Percentiles rank a stretch among this genome's conserved stretches.
Evolutionary conservation across 1,140 invertebrate species (phyloP).

Genomic region (Callitettix versicolor): DNA sequence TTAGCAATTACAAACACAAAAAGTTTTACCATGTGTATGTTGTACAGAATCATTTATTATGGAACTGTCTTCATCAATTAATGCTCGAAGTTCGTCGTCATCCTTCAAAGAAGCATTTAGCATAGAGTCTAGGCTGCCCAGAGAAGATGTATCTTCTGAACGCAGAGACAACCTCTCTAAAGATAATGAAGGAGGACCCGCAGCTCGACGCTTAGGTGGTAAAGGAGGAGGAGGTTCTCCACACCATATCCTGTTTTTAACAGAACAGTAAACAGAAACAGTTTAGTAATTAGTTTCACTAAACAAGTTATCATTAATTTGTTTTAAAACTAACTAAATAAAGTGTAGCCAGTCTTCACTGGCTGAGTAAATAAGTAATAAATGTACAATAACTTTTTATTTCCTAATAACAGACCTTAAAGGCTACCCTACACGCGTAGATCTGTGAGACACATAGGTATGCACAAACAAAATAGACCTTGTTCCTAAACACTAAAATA

Average conservation of each 20-base stretch:
- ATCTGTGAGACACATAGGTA: no score
- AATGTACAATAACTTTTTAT: no score
- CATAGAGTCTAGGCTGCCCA: conserved; percentile 73
- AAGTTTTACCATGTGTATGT: conserved; percentile 17
- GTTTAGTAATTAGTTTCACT: conserved; percentile 12
- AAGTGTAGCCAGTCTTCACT: no score
- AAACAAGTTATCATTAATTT: not conserved
- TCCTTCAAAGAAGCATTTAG: conserved; percentile 71
- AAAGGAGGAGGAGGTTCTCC: conserved; percentile 52
- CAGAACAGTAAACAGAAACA: conserved; percentile 9
- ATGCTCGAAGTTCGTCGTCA: conserved; percentile 48
- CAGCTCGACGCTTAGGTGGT: conserved; percentile 57
- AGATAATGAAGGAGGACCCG: conserved; percentile 28
- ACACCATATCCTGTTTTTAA: conserved; percentile 19
- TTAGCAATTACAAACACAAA: no score
- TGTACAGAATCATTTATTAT: conserved; percentile 29
- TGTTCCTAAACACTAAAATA: no score
- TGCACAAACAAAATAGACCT: no score
- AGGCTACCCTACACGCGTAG: no score
- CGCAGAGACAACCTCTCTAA: conserved; percentile 39
- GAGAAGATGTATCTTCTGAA: conserved; percentile 53
- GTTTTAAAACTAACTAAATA: no score
- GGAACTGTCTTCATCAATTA: conserved; percentile 43
- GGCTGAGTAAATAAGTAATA: no score
- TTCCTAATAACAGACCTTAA: no score